Evolutionary conservation across 2,888 invertebrate genomes (phyloP).

Genomic region (Rosalia funebris): DNA sequence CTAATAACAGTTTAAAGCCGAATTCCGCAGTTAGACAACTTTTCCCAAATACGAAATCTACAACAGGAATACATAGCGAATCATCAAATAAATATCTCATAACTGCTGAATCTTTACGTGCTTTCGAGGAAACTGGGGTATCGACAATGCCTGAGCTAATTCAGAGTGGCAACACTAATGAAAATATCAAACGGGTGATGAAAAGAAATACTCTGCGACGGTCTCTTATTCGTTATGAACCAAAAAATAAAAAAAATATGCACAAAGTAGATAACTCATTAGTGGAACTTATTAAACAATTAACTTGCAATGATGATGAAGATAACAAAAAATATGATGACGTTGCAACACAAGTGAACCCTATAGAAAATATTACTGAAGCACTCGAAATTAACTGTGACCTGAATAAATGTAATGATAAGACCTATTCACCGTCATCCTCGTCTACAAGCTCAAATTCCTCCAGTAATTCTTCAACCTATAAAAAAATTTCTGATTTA

Average conservation of each 20-base stretch:
- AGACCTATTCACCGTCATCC: slow-evolving; percentile 70
- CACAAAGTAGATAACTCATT: slow-evolving; percentile 79
- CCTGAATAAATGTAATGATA: slow-evolving; percentile 62
- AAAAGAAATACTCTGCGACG: slow-evolving; percentile 85
- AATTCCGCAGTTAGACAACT: slow-evolving; percentile 87
- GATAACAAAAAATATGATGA: slow-evolving; percentile 45
- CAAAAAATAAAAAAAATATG: slow-evolving; percentile 63
- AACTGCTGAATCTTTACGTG: slow-evolving; percentile 80
- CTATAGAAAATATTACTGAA: slow-evolving; percentile 69
- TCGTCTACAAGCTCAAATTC: slow-evolving; percentile 69
- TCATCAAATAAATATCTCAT: slow-evolving; percentile 63
- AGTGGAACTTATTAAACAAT: slow-evolving; percentile 84
- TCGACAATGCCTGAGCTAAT: slow-evolving; percentile 65
- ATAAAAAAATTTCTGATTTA: slow-evolving; percentile 71
- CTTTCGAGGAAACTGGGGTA: slow-evolving; percentile 74
- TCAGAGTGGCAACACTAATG: slow-evolving; percentile 70
- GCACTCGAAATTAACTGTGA: slow-evolving; percentile 37
- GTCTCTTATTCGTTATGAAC: slow-evolving; percentile 74
- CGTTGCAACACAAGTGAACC: slow-evolving; percentile 66
- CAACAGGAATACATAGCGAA: slow-evolving; percentile 46
- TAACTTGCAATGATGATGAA: slow-evolving; percentile 88
- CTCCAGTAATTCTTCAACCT: slow-evolving; percentile 72
- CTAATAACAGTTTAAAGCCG: slow-evolving; percentile 71
- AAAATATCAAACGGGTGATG: slow-evolving; percentile 79
- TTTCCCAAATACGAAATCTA: slow-evolving; percentile 78